Evolutionary conservation across 2,113 vertebrate genomes (phyloP).

Genomic region (Brienomyrus longianalis): DNA sequence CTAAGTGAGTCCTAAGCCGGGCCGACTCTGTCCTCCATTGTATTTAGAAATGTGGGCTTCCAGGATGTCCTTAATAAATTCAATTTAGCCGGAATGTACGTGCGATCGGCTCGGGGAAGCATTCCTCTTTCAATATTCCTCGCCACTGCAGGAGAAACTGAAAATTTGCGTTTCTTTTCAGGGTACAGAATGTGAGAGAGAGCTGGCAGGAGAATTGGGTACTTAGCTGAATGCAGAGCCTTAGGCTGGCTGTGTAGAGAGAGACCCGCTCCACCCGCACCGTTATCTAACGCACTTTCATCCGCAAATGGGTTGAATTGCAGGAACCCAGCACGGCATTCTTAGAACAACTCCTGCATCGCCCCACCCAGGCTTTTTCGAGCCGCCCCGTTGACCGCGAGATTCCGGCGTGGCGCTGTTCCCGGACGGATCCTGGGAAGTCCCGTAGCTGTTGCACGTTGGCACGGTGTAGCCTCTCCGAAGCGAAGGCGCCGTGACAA

Average conservation of each 20-base stretch:
- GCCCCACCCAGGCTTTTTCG: not conserved
- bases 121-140: slow-evolving; percentile 23
- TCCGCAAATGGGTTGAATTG: not conserved
- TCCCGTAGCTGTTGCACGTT: not conserved
- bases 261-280: not conserved
- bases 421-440: not conserved
- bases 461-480: not conserved
- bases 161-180: not conserved
- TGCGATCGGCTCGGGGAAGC: slow-evolving; percentile 26
- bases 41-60: slow-evolving; percentile 25
- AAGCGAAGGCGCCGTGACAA: not conserved
- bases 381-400: not conserved
- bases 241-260: not conserved
- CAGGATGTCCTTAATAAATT: slow-evolving; percentile 25
- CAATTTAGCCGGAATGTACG: slow-evolving; percentile 36
- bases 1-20: not conserved
- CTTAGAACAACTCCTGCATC: not conserved
- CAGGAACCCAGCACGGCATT: not conserved
- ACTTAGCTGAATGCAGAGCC: slow-evolving; percentile 38
- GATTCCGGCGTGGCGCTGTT: not conserved
- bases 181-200: slow-evolving; percentile 2
- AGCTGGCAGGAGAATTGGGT: slow-evolving; percentile 20
- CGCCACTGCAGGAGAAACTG: slow-evolving; percentile 16
- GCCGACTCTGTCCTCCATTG: not conserved
- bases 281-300: not conserved